Evolutionary conservation across 2,888 invertebrate species (phyloP).

Genomic region (Euspilapteryx auroguttella): DNA sequence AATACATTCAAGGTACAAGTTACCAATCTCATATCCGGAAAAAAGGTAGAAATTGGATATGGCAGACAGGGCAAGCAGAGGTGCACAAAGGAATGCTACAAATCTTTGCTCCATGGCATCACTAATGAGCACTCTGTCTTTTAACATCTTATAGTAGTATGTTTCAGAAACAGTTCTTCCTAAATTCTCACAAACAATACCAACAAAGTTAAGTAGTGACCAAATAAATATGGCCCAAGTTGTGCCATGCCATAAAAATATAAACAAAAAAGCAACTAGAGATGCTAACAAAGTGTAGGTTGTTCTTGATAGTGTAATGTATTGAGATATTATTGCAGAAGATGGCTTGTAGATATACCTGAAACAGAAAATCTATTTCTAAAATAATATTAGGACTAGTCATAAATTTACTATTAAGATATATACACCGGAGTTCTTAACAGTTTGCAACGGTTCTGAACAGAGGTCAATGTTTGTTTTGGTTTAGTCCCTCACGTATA

Average conservation of each 20-base stretch:
- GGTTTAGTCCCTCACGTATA: too few species aligned
- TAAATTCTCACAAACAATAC: slow-evolving; percentile 72
- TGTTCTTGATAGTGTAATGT: slow-evolving; percentile 27
- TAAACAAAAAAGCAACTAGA: slow-evolving; percentile 77
- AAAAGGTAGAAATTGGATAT: slow-evolving; percentile 90
- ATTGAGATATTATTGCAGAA: slow-evolving; percentile 24
- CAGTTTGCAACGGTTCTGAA: neutral
- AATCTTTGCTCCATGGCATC: slow-evolving; percentile 61
- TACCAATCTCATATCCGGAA: slow-evolving; percentile 73
- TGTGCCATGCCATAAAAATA: slow-evolving; percentile 90
- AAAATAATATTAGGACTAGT: neutral
- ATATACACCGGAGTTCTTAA: neutral
- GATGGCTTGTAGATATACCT: slow-evolving; percentile 84
- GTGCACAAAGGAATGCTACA: slow-evolving; percentile 69
- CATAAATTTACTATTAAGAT: neutral
- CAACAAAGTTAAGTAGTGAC: slow-evolving; percentile 84
- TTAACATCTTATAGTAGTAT: slow-evolving; percentile 40
- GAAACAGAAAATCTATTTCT: slow-evolving; percentile 19
- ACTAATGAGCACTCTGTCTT: slow-evolving; percentile 27
- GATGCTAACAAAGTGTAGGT: slow-evolving; percentile 69
- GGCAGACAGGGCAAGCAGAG: slow-evolving; percentile 76
- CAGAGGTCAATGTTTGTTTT: too few species aligned
- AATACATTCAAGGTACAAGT: slow-evolving; percentile 67
- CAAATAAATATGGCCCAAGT: slow-evolving; percentile 78
- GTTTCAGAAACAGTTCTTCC: slow-evolving; percentile 51